Percentiles rank a stretch among this genome's conserved stretches.
Conservation (phyloP, 2,797 vertebrate genomes). For the Lithobates sylvaticus region DNA sequence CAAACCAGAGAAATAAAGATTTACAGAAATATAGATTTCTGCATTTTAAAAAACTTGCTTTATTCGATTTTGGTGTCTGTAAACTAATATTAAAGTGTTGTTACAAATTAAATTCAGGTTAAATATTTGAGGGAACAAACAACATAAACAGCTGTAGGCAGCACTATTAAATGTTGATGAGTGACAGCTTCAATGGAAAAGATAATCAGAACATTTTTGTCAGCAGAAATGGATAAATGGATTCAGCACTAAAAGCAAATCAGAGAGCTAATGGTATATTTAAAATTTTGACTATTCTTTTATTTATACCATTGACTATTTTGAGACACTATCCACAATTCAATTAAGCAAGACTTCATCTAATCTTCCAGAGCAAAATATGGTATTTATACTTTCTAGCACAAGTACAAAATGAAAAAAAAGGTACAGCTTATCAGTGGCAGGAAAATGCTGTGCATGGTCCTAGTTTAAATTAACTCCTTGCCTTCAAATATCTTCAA, state of each 20-base stretch:
- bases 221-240: conserved; percentile 38
- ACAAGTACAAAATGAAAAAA: background rate
- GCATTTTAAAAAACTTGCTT: background rate
- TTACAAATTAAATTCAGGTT: conserved; percentile 21
- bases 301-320: conserved; percentile 13
- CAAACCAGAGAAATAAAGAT: background rate
- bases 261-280: conserved; percentile 18
- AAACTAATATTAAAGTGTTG: conserved; percentile 11
- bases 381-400: background rate
- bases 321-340: conserved; percentile 11
- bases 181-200: conserved; percentile 30
- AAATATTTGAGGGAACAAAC: conserved; percentile 33
- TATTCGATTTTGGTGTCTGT: conserved; percentile 3
- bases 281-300: conserved; percentile 21
- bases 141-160: conserved; percentile 33
- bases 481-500: too few relatives aligned
- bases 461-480: too few relatives aligned
- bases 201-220: conserved; percentile 43
- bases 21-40: background rate
- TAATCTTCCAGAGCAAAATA: conserved; percentile 17
- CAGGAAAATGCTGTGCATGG: too few relatives aligned
- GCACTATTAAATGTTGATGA: conserved; percentile 34
- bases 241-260: conserved; percentile 29
- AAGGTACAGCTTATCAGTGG: too few relatives aligned
- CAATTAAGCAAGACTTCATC: conserved; percentile 6